phyloP scores from a whole-genome alignment of 1,140 invertebrate species.

The Dufourea novaeangliae region DNA sequence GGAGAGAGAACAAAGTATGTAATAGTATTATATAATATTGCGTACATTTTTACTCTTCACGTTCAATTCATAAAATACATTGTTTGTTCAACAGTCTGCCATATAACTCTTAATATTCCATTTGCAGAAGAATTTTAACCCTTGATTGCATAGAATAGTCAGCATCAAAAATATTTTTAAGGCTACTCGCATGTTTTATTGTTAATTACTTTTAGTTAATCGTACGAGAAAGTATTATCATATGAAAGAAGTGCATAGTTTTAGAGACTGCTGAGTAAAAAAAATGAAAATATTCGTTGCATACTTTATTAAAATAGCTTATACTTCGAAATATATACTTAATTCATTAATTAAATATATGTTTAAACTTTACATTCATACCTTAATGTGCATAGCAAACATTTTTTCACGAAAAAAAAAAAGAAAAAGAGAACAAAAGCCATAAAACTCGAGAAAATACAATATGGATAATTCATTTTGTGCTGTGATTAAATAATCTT shows the following conservation, averaged over 20 bases:
- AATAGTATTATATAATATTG: slow-evolving; percentile 70
- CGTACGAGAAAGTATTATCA: slow-evolving; percentile 25
- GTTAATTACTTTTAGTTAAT: slow-evolving; percentile 25
- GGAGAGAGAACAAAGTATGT: slow-evolving; percentile 58
- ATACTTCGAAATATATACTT: slow-evolving; percentile 28
- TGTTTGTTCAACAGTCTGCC: slow-evolving; percentile 58
- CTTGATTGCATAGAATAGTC: slow-evolving; percentile 65
- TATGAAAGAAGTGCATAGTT: slow-evolving; percentile 11
- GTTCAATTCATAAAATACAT: slow-evolving; percentile 61
- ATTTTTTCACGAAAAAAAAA: no score
- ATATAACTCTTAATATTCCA: slow-evolving; percentile 60
- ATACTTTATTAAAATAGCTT: slow-evolving; percentile 29
- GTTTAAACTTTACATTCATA: slow-evolving; percentile 23
- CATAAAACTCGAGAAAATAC: slow-evolving; percentile 41
- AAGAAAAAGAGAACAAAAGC: slow-evolving; percentile 32
- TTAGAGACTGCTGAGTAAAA: slow-evolving; percentile 26
- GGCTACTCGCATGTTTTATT: slow-evolving; percentile 24
- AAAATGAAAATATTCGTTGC: slow-evolving; percentile 17
- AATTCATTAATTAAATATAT: slow-evolving; percentile 29
- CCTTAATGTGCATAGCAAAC: slow-evolving; percentile 24
- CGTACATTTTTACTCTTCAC: slow-evolving; percentile 71
- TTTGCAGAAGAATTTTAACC: slow-evolving; percentile 60
- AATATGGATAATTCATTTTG: slow-evolving; percentile 59
- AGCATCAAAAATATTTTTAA: slow-evolving; percentile 26
- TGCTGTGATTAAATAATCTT: slow-evolving; percentile 66